Percentiles rank a stretch among this genome's conserved stretches.
Evolutionary conservation across 2,888 invertebrate species (phyloP).

Genomic region (Byasa hedistus): DNA sequence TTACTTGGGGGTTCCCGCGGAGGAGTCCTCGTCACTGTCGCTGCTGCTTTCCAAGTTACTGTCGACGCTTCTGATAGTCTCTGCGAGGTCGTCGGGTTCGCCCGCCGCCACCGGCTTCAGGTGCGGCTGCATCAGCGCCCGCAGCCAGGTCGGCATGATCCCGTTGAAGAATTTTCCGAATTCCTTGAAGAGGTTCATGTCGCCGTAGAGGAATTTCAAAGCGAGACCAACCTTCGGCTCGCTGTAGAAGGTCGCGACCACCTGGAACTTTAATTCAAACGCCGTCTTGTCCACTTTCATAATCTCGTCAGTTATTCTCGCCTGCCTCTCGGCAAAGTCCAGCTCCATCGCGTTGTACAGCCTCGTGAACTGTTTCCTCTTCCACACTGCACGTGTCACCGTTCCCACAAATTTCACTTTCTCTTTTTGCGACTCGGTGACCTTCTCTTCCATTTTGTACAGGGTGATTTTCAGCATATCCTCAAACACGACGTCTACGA

Average conservation of each 20-base stretch:
- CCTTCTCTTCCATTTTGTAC: slow-evolving; percentile 43
- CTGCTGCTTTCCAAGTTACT: slow-evolving; percentile 25
- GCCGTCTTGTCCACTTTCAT: slow-evolving; percentile 38
- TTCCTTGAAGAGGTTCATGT: slow-evolving; percentile 44
- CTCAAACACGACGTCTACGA: slow-evolving; percentile 48
- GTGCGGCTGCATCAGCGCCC: slow-evolving; percentile 41
- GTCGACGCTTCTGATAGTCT: slow-evolving; percentile 33
- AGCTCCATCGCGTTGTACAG: slow-evolving; percentile 36
- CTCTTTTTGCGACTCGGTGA: slow-evolving; percentile 41
- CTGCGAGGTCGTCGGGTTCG: slow-evolving; percentile 36
- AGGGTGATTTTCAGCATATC: slow-evolving; percentile 49
- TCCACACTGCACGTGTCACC: slow-evolving; percentile 54
- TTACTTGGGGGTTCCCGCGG: neutral
- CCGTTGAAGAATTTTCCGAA: slow-evolving; percentile 55
- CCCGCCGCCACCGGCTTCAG: slow-evolving; percentile 22
- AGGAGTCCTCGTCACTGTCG: slow-evolving; percentile 7
- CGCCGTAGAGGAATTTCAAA: slow-evolving; percentile 43
- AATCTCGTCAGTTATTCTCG: slow-evolving; percentile 51
- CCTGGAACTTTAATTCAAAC: slow-evolving; percentile 45
- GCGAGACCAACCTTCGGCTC: slow-evolving; percentile 41
- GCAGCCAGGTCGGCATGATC: slow-evolving; percentile 49
- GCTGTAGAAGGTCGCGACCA: slow-evolving; percentile 43
- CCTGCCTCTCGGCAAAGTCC: slow-evolving; percentile 47
- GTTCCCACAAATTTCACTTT: slow-evolving; percentile 47
- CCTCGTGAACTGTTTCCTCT: slow-evolving; percentile 45